Evolutionary conservation across 92 coral and sea anemone species (phyloP).

Genomic region (Palythoa grandis): DNA sequence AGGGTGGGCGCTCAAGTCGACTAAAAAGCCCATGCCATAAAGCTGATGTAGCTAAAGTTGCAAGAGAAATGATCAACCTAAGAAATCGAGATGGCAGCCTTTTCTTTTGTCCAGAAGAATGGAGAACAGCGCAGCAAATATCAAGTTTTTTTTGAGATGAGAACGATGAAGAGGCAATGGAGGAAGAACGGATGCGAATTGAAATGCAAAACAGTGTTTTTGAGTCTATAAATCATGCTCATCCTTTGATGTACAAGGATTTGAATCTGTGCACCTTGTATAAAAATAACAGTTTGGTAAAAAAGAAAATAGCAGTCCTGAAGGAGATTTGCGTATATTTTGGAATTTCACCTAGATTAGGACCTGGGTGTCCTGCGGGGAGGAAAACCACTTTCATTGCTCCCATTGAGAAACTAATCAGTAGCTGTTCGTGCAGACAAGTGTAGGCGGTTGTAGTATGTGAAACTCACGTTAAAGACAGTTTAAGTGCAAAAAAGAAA

Average conservation of each 20-base stretch:
- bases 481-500: no score
- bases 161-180: background rate
- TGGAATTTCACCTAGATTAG: background rate
- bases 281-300: background rate
- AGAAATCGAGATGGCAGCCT: slow-evolving; percentile 40
- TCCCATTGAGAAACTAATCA: background rate
- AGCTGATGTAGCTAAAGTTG: slow-evolving; percentile 51
- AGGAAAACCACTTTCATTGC: background rate
- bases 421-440: background rate
- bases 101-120: slow-evolving; percentile 51
- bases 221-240: background rate
- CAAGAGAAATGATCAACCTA: slow-evolving; percentile 35
- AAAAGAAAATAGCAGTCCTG: background rate
- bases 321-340: background rate
- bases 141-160: slow-evolving; percentile 30
- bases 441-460: no score
- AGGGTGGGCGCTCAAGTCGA: slow-evolving; percentile 11
- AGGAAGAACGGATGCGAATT: background rate
- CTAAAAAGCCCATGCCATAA: background rate
- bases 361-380: background rate
- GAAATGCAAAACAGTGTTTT: background rate
- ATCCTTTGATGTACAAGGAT: background rate
- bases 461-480: no score
- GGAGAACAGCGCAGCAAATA: slow-evolving; percentile 55
- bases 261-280: background rate